phyloP scores from a whole-genome alignment of 2,797 vertebrate species.

The Catharus ustulatus region DNA sequence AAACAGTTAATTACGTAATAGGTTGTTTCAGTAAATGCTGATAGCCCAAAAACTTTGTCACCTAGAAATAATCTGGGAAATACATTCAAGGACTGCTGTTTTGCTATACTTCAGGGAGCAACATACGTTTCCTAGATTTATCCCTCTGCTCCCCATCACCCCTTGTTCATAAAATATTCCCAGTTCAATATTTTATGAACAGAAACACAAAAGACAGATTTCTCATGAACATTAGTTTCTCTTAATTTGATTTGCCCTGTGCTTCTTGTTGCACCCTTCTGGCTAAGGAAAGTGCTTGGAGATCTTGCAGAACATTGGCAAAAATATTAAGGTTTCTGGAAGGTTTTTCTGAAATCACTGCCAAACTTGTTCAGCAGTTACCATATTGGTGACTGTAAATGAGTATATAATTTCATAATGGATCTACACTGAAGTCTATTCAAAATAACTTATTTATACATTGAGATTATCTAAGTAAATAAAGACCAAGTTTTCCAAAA shows the following conservation, averaged over 20 bases:
- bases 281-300: not conserved
- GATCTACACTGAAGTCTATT: not conserved
- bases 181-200: not conserved
- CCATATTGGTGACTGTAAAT: not conserved
- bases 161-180: not conserved
- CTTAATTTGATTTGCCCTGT: not conserved
- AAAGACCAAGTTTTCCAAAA: not conserved
- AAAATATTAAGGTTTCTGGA: not conserved
- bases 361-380: not conserved
- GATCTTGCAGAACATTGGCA: not conserved
- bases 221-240: not conserved
- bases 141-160: not conserved
- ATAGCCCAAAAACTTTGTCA: not conserved
- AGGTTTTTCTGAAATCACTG: not conserved
- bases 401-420: not conserved
- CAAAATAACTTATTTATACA: not conserved
- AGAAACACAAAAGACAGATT: not conserved
- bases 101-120: not conserved
- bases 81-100: not conserved
- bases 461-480: not conserved
- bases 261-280: not conserved
- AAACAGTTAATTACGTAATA: not conserved
- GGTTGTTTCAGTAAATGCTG: not conserved
- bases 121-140: not conserved
- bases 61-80: not conserved